These are phyloP conservation scores for Chiroxiphia lanceolata DNA, from an alignment of 2,797 vertebrate species.

Conservation along the genomic window DNA sequence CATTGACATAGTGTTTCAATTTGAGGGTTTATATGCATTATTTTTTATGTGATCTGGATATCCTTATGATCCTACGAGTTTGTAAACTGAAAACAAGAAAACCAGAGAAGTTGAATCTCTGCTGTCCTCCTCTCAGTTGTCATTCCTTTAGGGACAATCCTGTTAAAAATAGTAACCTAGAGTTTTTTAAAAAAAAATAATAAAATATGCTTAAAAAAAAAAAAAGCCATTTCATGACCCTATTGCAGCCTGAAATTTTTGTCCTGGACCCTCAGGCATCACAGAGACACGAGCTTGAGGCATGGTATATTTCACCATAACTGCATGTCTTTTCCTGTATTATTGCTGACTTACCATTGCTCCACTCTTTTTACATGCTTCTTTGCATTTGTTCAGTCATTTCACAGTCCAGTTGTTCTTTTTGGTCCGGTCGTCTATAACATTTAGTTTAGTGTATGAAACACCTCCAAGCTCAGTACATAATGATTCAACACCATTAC, in stretches of 20 bases:
- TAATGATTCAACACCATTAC: constrained; percentile 25
- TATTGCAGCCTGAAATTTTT: neutral
- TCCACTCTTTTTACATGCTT: neutral
- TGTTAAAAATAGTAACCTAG: neutral
- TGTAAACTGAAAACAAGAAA: neutral
- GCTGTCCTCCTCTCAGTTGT: neutral
- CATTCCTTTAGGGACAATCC: neutral
- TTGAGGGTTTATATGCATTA: neutral
- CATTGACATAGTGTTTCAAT: neutral
- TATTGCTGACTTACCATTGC: constrained; percentile 2
- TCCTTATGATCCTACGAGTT: neutral
- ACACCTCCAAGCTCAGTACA: constrained; percentile 38
- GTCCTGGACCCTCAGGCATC: neutral
- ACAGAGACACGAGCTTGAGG: neutral
- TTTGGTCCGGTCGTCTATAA: constrained; percentile 64
- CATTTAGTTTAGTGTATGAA: constrained; percentile 60
- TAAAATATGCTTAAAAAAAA: neutral
- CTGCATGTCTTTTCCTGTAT: neutral
- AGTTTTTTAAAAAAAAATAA: neutral
- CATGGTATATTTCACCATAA: neutral
- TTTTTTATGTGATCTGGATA: neutral
- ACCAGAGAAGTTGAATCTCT: neutral
- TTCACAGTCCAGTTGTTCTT: constrained; percentile 59
- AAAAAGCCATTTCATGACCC: neutral
- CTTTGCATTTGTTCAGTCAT: constrained; percentile 57